Evolutionary conservation across 2,113 vertebrate genomes (phyloP), one percentile per base, ranked within the genome.

Genomic region (Colius striatus): DNA sequence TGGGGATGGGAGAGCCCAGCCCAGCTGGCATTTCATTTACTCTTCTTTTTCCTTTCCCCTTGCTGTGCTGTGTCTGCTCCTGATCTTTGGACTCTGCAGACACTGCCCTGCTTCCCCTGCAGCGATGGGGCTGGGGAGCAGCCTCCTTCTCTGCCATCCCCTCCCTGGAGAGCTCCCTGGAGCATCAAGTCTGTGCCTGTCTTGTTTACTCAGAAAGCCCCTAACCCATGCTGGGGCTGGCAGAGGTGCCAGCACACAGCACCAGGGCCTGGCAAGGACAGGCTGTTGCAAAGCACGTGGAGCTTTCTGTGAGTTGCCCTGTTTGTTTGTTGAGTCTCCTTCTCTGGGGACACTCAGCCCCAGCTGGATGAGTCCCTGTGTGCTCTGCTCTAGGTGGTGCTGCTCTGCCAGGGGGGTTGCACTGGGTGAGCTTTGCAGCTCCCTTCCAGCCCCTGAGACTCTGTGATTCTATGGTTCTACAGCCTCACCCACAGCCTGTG

Each of bases 81-180:
- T 43, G 43, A 53, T 47, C 43, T 47, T 38, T 75, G 32, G 61
- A 12, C 20, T 21, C 70, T 23, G 32, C n/a, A 88, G n/a, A 54
- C 43, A n/a, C n/a, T 50, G 60, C 20, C n/a, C 30, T 3, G 6
- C 34, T 62, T 62, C 4, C 1, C 22, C 30, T 0, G 0, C 48
- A n/a, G 60, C 1, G 0, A 68, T 8, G 68, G 10, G 6, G 26
- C 27, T 9, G 9, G 27, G 32, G 27, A 63, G 62, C 25, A 41
- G 63, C 30, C 2, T 2, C 70, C 30, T 76, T 51, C 30, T 57
- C 34, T 48, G 50, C 11, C 34, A 32, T 16, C 43, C 26, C 10
- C 15, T 50, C 48, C 22, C 26, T 1, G 0, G 27, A 36, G 36
- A 77, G 26, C 27, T 25, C 19, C 36, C 32, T 29, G 26, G 23